phyloP scores from a whole-genome alignment of 2,888 invertebrate species.

The Chesias legatella region DNA sequence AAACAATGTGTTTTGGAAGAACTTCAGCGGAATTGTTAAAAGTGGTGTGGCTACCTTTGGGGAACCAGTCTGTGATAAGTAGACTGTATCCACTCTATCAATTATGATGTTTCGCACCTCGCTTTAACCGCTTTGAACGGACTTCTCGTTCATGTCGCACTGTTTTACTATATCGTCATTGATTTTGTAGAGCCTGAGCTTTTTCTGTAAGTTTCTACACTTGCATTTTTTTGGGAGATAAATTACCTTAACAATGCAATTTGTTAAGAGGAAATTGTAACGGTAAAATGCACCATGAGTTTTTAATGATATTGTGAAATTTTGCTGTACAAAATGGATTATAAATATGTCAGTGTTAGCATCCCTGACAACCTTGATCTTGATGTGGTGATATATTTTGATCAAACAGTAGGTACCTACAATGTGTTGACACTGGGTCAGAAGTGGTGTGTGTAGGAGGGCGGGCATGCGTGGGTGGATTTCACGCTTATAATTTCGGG shows the following conservation, averaged over 20 bases:
- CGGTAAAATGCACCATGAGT: too few relatives aligned
- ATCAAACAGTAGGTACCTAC: conserved; percentile 3
- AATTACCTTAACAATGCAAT: too few relatives aligned
- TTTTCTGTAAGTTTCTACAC: too few relatives aligned
- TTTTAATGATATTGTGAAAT: too few relatives aligned
- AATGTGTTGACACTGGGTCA: conserved; percentile 25
- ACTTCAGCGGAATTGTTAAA: conserved; percentile 10
- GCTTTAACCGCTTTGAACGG: conserved; percentile 9
- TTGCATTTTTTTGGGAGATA: too few relatives aligned
- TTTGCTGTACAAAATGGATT: too few relatives aligned
- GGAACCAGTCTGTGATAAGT: conserved; percentile 16
- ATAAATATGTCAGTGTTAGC: too few relatives aligned
- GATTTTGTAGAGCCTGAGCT: not conserved
- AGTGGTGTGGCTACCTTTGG: conserved; percentile 1
- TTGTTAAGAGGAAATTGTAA: too few relatives aligned
- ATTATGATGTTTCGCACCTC: conserved; percentile 12
- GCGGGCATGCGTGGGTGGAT: conserved; percentile 50
- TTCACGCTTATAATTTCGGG: conserved; percentile 58
- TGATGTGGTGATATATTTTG: conserved; percentile 5
- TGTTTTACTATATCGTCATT: not conserved
- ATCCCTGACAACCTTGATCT: not conserved
- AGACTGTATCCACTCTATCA: conserved; percentile 14
- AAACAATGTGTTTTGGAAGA: conserved; percentile 5
- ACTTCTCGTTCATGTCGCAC: conserved; percentile 6
- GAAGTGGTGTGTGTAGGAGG: conserved; percentile 30